A percentile compares a stretch with the other conserved stretches of the same genome.
phyloP scores from a whole-genome alignment of 2,888 invertebrate species.

The Adelphocoris suturalis region DNA sequence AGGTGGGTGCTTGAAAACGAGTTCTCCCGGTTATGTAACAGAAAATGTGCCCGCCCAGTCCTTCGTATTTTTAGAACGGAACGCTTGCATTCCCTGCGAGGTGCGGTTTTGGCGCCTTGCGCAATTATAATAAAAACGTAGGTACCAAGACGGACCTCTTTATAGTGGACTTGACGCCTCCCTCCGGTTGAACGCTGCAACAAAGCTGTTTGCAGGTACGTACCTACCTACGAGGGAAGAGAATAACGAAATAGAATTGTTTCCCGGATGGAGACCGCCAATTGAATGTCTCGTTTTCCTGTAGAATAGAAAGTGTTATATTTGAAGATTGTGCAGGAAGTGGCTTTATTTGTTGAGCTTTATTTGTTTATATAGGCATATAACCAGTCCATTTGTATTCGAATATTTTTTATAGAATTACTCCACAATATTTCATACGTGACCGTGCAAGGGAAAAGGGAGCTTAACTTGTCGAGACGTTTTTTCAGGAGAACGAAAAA shows the following conservation, averaged over 20 bases:
- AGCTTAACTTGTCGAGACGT: too few species aligned
- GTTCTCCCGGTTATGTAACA: slow-evolving; percentile 36
- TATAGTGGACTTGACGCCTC: background rate
- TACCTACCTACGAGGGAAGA: too few species aligned
- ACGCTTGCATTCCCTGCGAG: slow-evolving; percentile 30
- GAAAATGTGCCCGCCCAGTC: slow-evolving; percentile 19
- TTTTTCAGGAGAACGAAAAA: too few species aligned
- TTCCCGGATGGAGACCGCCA: background rate
- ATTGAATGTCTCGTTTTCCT: background rate
- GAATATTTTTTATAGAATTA: too few species aligned
- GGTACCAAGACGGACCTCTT: background rate
- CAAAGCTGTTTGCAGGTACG: background rate
- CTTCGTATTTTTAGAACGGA: slow-evolving; percentile 23
- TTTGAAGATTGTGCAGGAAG: too few species aligned
- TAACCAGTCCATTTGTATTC: too few species aligned
- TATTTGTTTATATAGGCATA: too few species aligned
- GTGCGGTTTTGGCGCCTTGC: slow-evolving; percentile 36
- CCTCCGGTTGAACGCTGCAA: background rate
- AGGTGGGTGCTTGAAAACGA: background rate
- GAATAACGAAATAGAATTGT: background rate
- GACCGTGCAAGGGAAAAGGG: too few species aligned
- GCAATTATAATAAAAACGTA: background rate
- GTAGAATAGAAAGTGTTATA: too few species aligned
- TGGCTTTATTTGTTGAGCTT: too few species aligned
- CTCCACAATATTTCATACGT: too few species aligned